A percentile compares a stretch with the other conserved stretches of the same genome.
Evolutionary conservation across 2,797 vertebrate species (phyloP).

Genomic region (Protosalanx chinensis): DNA sequence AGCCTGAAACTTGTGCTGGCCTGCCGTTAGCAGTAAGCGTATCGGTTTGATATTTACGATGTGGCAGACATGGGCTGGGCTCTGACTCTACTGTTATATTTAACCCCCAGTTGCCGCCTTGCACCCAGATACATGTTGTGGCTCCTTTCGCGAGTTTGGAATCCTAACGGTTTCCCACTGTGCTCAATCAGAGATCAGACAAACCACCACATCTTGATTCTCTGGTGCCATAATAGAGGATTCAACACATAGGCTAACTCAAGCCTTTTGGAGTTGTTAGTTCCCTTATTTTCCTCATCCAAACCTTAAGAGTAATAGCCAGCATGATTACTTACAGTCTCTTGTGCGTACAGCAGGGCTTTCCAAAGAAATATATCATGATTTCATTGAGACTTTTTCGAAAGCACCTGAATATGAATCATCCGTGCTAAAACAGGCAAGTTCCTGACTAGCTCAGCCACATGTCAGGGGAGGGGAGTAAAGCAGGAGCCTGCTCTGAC

Average conservation of each 20-base stretch:
- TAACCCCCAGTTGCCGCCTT: constrained; percentile 25
- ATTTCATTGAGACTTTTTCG: not conserved
- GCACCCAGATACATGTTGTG: not conserved
- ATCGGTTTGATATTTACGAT: constrained; percentile 41
- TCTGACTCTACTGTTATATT: constrained; percentile 28
- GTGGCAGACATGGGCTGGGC: constrained; percentile 22
- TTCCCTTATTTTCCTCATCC: no score
- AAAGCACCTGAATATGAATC: constrained; percentile 17
- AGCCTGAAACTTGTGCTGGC: constrained; percentile 30
- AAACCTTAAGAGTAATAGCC: not conserved
- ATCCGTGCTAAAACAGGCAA: constrained; percentile 16
- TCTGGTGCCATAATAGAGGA: not conserved
- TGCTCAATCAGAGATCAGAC: not conserved
- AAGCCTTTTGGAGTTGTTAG: not conserved
- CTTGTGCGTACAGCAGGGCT: constrained; percentile 12
- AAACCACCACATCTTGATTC: not conserved
- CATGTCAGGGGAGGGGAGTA: constrained; percentile 9
- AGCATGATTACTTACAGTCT: not conserved
- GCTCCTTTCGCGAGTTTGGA: not conserved
- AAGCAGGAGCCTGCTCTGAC: constrained; percentile 11
- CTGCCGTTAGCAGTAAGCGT: constrained; percentile 32
- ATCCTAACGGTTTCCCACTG: not conserved
- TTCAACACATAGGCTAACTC: not conserved
- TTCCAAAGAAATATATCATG: not conserved
- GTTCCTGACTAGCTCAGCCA: constrained; percentile 16